Evolutionary conservation across 37 sponge, comb jelly and placozoan species (phyloP).

Genomic region (Spongilla lacustris): DNA sequence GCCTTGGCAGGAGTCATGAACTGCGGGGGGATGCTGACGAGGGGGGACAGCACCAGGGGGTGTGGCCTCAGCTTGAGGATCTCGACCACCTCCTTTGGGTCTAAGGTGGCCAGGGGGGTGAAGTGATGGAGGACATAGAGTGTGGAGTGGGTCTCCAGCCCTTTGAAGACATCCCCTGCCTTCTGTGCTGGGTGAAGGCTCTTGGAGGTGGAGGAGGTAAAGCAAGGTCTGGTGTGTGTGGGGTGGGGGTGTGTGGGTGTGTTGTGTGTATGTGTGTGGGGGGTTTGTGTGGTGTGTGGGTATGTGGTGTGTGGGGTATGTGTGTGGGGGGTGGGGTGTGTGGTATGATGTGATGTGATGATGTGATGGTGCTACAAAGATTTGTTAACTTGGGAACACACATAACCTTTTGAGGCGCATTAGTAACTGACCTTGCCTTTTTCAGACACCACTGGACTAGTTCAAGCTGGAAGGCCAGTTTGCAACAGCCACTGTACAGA

Average conservation of each 20-base stretch:
- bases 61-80: slow-evolving; percentile 78
- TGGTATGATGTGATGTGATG: too few species aligned
- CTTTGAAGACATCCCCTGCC: slow-evolving; percentile 87
- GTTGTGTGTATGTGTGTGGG: too few species aligned
- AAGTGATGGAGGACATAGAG: slow-evolving; percentile 90
- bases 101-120: slow-evolving; percentile 77
- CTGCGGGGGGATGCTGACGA: slow-evolving; percentile 49
- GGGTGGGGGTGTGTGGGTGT: too few species aligned
- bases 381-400: too few species aligned
- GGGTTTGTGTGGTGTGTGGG: too few species aligned
- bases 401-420: too few species aligned
- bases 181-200: background rate
- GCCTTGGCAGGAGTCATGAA: slow-evolving; percentile 57
- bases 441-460: slow-evolving; percentile 95
- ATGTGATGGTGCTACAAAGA: too few species aligned
- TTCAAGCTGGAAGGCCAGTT: slow-evolving; percentile 85
- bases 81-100: slow-evolving; percentile 83
- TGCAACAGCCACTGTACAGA: slow-evolving; percentile 77
- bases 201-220: background rate
- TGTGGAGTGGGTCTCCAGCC: slow-evolving; percentile 89
- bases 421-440: slow-evolving; percentile 86
- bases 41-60: slow-evolving; percentile 28
- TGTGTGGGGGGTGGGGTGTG: too few species aligned
- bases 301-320: background rate
- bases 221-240: slow-evolving; percentile 17